Evolutionary conservation across 2,888 invertebrate genomes (phyloP).

Genomic region (Atethmia centrago): DNA sequence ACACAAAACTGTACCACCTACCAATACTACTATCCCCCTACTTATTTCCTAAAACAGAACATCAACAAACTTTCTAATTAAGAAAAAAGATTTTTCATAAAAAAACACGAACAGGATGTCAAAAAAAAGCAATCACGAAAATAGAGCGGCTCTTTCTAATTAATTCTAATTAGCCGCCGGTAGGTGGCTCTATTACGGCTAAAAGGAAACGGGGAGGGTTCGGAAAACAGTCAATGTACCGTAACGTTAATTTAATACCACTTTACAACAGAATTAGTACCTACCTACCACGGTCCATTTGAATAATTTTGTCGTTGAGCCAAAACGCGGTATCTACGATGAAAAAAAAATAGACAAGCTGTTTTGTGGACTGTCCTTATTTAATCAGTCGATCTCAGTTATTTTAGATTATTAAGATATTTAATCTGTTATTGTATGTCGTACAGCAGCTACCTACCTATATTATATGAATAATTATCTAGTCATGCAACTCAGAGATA

Average conservation of each 20-base stretch:
- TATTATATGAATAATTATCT: background rate
- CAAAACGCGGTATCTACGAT: constrained; percentile 63
- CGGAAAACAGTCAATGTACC: constrained; percentile 83
- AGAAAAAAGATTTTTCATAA: constrained; percentile 54
- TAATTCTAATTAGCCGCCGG: constrained; percentile 82
- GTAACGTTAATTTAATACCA: constrained; percentile 82
- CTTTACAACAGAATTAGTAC: constrained; percentile 75
- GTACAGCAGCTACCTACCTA: background rate
- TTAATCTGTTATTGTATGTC: constrained; percentile 20
- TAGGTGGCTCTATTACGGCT: constrained; percentile 73
- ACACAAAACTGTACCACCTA: constrained; percentile 10
- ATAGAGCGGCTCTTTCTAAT: constrained; percentile 76
- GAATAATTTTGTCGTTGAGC: constrained; percentile 81
- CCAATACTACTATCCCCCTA: background rate
- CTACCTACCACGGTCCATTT: constrained; percentile 77
- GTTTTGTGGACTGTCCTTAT: constrained; percentile 29
- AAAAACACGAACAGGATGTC: constrained; percentile 62
- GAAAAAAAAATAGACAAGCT: constrained; percentile 17
- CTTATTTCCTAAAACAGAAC: constrained; percentile 33
- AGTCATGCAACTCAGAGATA: background rate
- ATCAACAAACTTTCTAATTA: constrained; percentile 57
- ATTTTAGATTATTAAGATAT: constrained; percentile 51
- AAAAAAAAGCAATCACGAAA: constrained; percentile 71
- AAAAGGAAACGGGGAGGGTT: constrained; percentile 75
- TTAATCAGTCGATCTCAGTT: constrained; percentile 44